Conservation (phyloP, 2,113 vertebrate species). For the Apteryx owenii region DNA sequence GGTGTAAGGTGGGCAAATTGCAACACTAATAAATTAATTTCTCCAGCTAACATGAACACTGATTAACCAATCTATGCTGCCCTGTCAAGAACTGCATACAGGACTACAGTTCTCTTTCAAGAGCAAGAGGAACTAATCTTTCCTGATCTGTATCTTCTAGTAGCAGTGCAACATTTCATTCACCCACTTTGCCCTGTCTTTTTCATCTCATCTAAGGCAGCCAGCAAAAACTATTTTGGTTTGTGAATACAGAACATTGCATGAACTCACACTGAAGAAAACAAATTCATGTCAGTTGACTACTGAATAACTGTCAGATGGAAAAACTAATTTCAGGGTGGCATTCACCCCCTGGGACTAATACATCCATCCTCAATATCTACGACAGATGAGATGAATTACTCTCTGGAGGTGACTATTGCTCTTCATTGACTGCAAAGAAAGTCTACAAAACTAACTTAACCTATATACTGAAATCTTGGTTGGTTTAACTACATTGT, state of each 20-base stretch:
- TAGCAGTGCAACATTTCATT: constrained; percentile 1
- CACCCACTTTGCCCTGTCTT: constrained; percentile 20
- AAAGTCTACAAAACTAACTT: not conserved
- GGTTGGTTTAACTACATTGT: not conserved
- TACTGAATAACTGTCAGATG: not conserved
- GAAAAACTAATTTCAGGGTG: constrained; percentile 23
- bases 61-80: not conserved
- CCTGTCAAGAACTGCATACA: not conserved
- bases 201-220: constrained; percentile 18
- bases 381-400: not conserved
- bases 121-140: not conserved
- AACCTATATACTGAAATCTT: not conserved
- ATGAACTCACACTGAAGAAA: not conserved
- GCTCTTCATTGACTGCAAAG: not conserved
- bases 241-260: not conserved
- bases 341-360: not conserved
- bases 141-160: not conserved
- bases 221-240: not conserved
- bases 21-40: not conserved
- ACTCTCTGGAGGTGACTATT: not conserved
- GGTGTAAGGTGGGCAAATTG: not conserved
- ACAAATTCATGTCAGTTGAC: not conserved
- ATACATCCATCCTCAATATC: not conserved
- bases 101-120: not conserved
- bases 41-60: not conserved